phyloP scores from a whole-genome alignment of 2,797 vertebrate species.

The Tapirus indicus region DNA sequence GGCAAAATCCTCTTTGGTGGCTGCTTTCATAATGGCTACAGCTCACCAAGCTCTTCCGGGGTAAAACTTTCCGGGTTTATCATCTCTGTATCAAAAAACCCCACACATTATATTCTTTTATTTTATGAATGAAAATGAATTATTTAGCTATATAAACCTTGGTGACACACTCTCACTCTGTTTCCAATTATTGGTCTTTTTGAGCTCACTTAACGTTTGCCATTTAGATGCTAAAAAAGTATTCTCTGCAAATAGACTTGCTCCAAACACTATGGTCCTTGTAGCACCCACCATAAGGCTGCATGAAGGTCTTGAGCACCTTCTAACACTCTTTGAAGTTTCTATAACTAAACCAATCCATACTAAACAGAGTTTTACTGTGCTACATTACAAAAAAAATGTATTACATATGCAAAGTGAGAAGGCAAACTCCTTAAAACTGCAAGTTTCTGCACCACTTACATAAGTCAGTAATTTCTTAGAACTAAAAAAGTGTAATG shows the following conservation, averaged over 20 bases:
- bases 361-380: neutral
- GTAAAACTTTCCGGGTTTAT: constrained; percentile 9
- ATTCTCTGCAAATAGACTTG: neutral
- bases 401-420: neutral
- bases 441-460: constrained; percentile 7
- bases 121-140: neutral
- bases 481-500: constrained; percentile 11
- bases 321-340: neutral
- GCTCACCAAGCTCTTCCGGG: neutral
- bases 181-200: neutral
- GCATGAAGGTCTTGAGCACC: neutral
- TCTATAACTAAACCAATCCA: neutral
- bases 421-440: neutral
- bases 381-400: neutral
- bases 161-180: neutral
- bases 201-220: neutral
- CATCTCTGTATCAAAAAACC: neutral
- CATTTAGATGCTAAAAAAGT: neutral
- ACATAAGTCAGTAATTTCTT: neutral
- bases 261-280: neutral
- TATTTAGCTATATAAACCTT: constrained; percentile 48
- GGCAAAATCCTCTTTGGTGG: neutral
- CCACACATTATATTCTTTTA: neutral
- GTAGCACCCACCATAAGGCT: neutral
- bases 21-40: constrained; percentile 30